Evolutionary conservation across 1,140 invertebrate species (phyloP).

Genomic region (Bombus affinis): DNA sequence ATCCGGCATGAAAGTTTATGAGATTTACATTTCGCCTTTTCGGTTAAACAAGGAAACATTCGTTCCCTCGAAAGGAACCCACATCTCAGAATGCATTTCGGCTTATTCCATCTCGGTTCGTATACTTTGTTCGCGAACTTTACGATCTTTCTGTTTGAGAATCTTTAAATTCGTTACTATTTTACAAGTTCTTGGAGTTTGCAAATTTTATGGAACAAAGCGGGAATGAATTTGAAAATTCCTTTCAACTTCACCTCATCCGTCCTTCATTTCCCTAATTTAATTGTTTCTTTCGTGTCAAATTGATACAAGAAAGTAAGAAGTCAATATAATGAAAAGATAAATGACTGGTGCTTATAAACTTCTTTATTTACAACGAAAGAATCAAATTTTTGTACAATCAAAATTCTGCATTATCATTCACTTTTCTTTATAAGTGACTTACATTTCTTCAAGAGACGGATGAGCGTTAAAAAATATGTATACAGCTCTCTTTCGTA

Average conservation of each 20-base stretch:
- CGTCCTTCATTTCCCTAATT: too few relatives aligned
- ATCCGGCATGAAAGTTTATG: background rate
- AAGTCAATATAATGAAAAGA: background rate
- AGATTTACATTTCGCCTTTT: slow-evolving; percentile 3
- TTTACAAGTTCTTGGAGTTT: background rate
- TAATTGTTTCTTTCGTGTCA: background rate
- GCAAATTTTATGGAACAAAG: background rate
- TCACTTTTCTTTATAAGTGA: too few relatives aligned
- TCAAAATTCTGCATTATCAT: too few relatives aligned
- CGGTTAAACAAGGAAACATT: background rate
- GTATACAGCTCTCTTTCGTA: too few relatives aligned
- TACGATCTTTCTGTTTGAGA: background rate
- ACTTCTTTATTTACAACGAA: too few relatives aligned
- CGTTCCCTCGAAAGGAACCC: background rate
- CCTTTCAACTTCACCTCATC: background rate
- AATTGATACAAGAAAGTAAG: background rate
- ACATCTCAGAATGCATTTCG: background rate
- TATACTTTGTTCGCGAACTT: background rate
- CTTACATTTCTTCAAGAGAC: too few relatives aligned
- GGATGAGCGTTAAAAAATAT: too few relatives aligned
- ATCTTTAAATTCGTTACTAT: background rate
- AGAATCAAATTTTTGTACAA: too few relatives aligned
- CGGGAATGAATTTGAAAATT: background rate
- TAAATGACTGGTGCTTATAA: too few relatives aligned
- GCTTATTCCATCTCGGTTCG: background rate